Percentiles rank a stretch among this genome's conserved stretches.
These are phyloP conservation scores for Drosophila mettleri DNA, from an alignment of 2,888 invertebrate genomes.

Conservation along the genomic window DNA sequence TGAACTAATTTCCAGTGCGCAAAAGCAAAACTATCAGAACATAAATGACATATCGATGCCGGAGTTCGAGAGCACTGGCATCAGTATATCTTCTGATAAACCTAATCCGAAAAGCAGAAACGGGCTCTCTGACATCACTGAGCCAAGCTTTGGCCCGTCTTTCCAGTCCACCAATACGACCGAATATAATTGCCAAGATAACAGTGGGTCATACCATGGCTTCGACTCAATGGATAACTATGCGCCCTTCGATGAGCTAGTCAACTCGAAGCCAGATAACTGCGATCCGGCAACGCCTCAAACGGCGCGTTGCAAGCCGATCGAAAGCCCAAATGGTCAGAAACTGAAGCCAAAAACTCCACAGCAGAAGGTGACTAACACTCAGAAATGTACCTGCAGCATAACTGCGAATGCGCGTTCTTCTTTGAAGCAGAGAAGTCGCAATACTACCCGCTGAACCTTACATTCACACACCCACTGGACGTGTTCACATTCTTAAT, in stretches of 20 bases:
- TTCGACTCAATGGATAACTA: constrained; percentile 59
- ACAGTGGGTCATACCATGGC: constrained; percentile 33
- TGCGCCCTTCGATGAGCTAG: constrained; percentile 46
- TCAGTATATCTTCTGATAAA: neutral
- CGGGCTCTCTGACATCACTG: constrained; percentile 27
- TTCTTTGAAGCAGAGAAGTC: neutral
- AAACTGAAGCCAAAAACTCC: neutral
- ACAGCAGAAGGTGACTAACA: neutral
- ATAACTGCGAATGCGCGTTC: neutral
- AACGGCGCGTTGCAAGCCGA: constrained; percentile 1
- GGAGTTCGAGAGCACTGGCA: constrained; percentile 1
- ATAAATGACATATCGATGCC: constrained; percentile 35
- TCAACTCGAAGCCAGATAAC: constrained; percentile 3
- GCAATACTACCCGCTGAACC: neutral
- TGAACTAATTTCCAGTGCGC: neutral
- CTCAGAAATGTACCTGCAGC: neutral
- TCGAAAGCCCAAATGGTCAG: neutral
- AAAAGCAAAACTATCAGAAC: constrained; percentile 1
- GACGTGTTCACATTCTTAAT: neutral
- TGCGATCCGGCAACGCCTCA: constrained; percentile 3
- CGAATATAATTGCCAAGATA: neutral
- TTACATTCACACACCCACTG: neutral
- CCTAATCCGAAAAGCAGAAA: neutral
- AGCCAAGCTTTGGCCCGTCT: constrained; percentile 31
- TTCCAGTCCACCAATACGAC: constrained; percentile 12